These are phyloP conservation scores for Holacanthus passer DNA, from an alignment of 2,113 vertebrate species.

Conservation along the genomic window DNA sequence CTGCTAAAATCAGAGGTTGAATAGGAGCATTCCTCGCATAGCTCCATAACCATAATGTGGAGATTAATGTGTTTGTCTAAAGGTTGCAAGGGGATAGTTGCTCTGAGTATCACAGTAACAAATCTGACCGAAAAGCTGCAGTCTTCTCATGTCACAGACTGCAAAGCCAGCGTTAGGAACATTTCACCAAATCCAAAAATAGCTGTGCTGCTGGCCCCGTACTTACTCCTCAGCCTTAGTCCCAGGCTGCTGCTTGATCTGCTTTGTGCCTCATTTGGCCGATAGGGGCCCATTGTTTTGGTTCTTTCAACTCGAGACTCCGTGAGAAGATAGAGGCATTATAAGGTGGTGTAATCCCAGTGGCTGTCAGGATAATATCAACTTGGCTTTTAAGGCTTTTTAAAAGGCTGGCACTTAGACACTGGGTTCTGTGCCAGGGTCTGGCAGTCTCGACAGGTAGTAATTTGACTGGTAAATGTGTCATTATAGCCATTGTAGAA, in stretches of 20 bases:
- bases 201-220: conserved; percentile 31
- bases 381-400: conserved; percentile 68
- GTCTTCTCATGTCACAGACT: conserved; percentile 51
- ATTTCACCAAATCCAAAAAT: conserved; percentile 65
- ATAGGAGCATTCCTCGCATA: conserved; percentile 74
- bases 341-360: conserved; percentile 52
- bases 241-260: conserved; percentile 43
- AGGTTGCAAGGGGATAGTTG: conserved; percentile 45
- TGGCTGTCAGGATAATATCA: conserved; percentile 72
- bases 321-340: conserved; percentile 52
- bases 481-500: conserved; percentile 77
- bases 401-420: conserved; percentile 67
- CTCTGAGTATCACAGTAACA: conserved; percentile 46
- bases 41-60: conserved; percentile 60
- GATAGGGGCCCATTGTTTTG: conserved; percentile 57
- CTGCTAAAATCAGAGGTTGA: conserved; percentile 61
- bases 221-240: conserved; percentile 29
- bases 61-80: conserved; percentile 75
- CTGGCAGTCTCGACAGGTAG: conserved; percentile 76
- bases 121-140: conserved; percentile 47
- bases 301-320: conserved; percentile 53
- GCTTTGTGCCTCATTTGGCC: conserved; percentile 41
- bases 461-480: conserved; percentile 83
- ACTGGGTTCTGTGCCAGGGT: conserved; percentile 61
- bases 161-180: conserved; percentile 34